Evolutionary conservation across 2,888 invertebrate species (phyloP), one percentile per base, ranked within the genome.

Genomic region (Hartigia nigra): DNA sequence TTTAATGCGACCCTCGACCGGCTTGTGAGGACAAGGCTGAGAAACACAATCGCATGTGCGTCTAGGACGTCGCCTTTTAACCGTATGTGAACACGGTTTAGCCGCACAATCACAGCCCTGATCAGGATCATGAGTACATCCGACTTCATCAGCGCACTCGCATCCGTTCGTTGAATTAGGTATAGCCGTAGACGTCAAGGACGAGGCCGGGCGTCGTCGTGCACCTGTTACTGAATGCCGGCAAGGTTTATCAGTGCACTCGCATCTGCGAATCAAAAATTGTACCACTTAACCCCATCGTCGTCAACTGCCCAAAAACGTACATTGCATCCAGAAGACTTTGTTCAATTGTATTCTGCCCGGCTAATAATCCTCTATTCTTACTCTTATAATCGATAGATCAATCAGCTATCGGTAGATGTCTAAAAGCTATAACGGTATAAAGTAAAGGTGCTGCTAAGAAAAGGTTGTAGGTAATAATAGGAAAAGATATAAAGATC

Each of bases 1-100:
- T 82, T 91, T 90, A 70, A 91, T 91, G 11, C 91, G 85, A 32
- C 91, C 91, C 80, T 91, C 91, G 55, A 86, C 81, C 1, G 88
- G 85, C 78, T 90, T 90, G 80, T 90, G 90, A 70, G 82, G 84
- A 81, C 90, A 89, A 31, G 70, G 72, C 72, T 72, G 72, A 3
- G 72, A 72, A 11, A 72, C 76, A 36, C 75, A 36, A 75, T 36
- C 36, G 75, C 75, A 36, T 5, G 75, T 36, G 36, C 23, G 75
- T 12, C 75, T 31, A 12, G 85, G 79, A 35, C 87, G 86, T 9
- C 87, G 86, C 69, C 88, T 86, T 76, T 87, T 87, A 31, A 87
- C 84, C 79, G 89, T 87, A 82, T 91, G 91, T 78, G 85, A 82
- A 78, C 91, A 91, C 23, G 89, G 89, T 77, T 84, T 86, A 5